These are phyloP conservation scores for Bursaphelenchus mucronatus DNA, from an alignment of 1,140 invertebrate genomes.

Conservation along the genomic window DNA sequence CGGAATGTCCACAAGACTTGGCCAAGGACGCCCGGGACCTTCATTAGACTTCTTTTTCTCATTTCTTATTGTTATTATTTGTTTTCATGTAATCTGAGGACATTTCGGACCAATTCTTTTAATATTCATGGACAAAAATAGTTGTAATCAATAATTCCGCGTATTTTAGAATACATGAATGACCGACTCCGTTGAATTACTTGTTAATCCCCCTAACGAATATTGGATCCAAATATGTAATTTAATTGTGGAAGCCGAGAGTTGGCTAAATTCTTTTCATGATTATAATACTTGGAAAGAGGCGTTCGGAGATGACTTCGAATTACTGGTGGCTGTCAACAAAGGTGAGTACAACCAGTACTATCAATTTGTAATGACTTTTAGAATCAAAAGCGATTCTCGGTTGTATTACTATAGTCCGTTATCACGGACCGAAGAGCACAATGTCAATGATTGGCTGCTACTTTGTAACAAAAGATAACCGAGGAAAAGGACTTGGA, in stretches of 20 bases:
- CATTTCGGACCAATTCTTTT: not conserved
- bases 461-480: not conserved
- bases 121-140: not conserved
- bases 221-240: too few relatives aligned
- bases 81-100: too few relatives aligned
- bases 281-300: not conserved
- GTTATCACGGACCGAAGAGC: not conserved
- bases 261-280: not conserved
- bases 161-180: not conserved
- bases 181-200: not conserved
- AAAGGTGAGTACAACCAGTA: not conserved
- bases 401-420: slow-evolving; percentile 2
- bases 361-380: not conserved
- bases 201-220: not conserved
- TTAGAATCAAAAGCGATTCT: slow-evolving; percentile 1
- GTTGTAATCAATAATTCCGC: slow-evolving; percentile 3
- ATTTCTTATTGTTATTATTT: too few relatives aligned
- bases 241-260: not conserved
- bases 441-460: slow-evolving; percentile 1
- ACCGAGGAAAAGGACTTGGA: slow-evolving; percentile 8
- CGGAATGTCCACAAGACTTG: too few relatives aligned
- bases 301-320: slow-evolving; percentile 2
- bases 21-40: too few relatives aligned
- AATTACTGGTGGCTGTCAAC: slow-evolving; percentile 11
- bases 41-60: too few relatives aligned